These are phyloP conservation scores for Limnephilus auricula DNA, from an alignment of 2,888 invertebrate species.

Conservation along the genomic window DNA sequence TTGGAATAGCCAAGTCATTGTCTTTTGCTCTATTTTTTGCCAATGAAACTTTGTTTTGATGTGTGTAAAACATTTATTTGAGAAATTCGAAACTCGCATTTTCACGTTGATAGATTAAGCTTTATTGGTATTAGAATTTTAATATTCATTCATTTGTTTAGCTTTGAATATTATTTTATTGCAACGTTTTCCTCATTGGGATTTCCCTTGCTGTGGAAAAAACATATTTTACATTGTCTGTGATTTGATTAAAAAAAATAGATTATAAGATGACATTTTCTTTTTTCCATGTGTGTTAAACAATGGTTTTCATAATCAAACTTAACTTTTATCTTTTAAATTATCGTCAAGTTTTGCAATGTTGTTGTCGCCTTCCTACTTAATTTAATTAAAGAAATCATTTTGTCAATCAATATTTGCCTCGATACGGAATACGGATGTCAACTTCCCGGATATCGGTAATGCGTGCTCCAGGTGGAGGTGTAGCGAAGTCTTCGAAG, in stretches of 20 bases:
- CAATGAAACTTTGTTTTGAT: neutral
- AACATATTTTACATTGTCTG: neutral
- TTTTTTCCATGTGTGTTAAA: no score
- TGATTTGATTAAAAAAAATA: neutral
- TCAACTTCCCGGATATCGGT: neutral
- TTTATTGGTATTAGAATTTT: neutral
- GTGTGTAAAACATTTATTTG: neutral
- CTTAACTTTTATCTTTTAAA: neutral
- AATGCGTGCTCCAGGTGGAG: neutral
- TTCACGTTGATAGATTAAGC: neutral
- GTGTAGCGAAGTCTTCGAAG: neutral
- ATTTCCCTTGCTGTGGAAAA: neutral
- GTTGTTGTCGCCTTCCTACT: neutral
- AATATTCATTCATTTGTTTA: neutral
- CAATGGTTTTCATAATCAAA: no score
- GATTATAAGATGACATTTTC: no score
- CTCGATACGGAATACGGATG: neutral
- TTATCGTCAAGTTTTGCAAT: neutral
- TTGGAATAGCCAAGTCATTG: slow-evolving; percentile 3
- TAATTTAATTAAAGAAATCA: neutral
- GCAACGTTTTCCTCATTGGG: neutral
- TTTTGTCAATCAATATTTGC: neutral
- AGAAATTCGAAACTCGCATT: neutral
- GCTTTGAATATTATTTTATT: neutral
- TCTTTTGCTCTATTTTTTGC: neutral